Evolutionary conservation across 1,140 invertebrate species (phyloP), one percentile per base, ranked within the genome.

Genomic region (Chionoecetes opilio): DNA sequence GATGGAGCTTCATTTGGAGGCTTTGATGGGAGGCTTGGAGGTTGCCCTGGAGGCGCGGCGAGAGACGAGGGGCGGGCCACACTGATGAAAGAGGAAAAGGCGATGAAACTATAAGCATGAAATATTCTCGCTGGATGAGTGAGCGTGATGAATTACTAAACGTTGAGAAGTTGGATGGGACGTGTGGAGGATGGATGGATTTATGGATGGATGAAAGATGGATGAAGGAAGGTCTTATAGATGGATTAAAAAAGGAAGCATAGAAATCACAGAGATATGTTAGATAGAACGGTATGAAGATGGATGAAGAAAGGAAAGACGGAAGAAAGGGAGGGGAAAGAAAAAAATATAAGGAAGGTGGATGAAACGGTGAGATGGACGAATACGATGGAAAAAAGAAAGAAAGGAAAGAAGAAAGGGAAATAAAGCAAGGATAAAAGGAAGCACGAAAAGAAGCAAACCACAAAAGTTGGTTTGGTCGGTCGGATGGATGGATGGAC

Each of bases 21-120:
- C 63, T 75, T 75, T 75, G 63, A 75, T 75, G 63, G 63, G n/a
- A 75, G 8, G 11, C 8, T 75, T 75, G 11, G 8, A 11, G 9
- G 46, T 53, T 53, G 46, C 11, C 46, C 46, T 53, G 46, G 46
- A 26, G 63, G 9, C 63, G 63, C 21, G 63, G 63, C 26, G 63
- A 11, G 63, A 75, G 63, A 53, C 46, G 46, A 53, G 46, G 46
- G 46, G 2, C 46, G 46, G 46, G 11, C 0, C 46, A 17, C 46
- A 53, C 46, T 9, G 46, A 53, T 53, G 46, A 53, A 9, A 17
- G 46, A 53, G 46, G 11, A 53, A 53, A 17, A 75, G 26, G 21
- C 63, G 63, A 75, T 75, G 63, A n/a, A 75, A 75, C 63, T 75
- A 75, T 75, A 75, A 75, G n/a, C 63, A 75, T 75, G 63, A 75